phyloP scores from a whole-genome alignment of 2,888 invertebrate species.

The Agrilus cyanescens region DNA sequence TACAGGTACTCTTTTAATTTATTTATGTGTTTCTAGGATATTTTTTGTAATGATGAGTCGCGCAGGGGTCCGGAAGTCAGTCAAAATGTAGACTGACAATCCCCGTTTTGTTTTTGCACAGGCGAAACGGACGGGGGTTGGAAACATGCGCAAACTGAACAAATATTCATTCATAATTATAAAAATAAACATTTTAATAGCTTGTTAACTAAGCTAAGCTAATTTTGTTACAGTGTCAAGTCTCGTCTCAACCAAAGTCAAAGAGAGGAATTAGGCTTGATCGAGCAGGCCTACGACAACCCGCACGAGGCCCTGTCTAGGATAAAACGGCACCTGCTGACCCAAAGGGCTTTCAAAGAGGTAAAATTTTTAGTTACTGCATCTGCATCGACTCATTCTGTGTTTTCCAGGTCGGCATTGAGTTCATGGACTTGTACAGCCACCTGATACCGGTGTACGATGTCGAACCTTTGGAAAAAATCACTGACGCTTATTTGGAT shows the following conservation, averaged over 20 bases:
- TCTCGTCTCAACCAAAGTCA: slow-evolving; percentile 97
- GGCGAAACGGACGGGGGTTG: slow-evolving; percentile 7
- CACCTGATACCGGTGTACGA: slow-evolving; percentile 98
- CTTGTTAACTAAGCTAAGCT: slow-evolving; percentile 1
- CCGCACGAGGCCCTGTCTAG: slow-evolving; percentile 98
- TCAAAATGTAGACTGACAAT: slow-evolving; percentile 11
- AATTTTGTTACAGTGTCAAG: slow-evolving; percentile 60
- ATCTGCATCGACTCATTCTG: slow-evolving; percentile 7
- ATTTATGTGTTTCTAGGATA: not conserved
- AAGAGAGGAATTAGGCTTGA: slow-evolving; percentile 93
- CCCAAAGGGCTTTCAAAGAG: slow-evolving; percentile 97
- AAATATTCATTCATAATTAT: not conserved
- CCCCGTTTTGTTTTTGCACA: slow-evolving; percentile 8
- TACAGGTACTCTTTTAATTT: slow-evolving; percentile 45
- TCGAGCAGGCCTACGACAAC: slow-evolving; percentile 99
- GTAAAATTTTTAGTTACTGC: slow-evolving; percentile 34
- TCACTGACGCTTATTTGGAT: slow-evolving; percentile 98
- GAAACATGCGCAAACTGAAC: slow-evolving; percentile 11
- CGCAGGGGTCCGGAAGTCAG: slow-evolving; percentile 23
- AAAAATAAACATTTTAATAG: too few species aligned
- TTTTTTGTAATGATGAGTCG: slow-evolving; percentile 20
- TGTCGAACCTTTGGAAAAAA: slow-evolving; percentile 98
- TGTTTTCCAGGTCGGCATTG: slow-evolving; percentile 66
- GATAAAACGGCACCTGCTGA: slow-evolving; percentile 97
- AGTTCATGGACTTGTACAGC: slow-evolving; percentile 99